These are phyloP conservation scores for Monoplex corrugatus DNA, from an alignment of 2,888 invertebrate species.

Conservation along the genomic window DNA sequence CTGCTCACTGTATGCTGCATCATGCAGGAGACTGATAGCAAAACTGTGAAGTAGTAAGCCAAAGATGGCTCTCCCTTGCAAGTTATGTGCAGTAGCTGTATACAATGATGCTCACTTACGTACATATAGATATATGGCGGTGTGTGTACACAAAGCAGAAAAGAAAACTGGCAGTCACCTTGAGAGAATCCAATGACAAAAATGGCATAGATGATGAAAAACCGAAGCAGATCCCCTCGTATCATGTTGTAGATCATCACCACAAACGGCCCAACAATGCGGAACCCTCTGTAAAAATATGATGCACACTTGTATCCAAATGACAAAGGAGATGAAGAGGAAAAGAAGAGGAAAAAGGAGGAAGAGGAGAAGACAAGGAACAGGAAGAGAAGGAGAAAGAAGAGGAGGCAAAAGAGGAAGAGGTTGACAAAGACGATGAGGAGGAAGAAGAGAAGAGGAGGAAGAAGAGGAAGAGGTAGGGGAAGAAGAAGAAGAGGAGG, in stretches of 20 bases:
- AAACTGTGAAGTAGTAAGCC: too few species aligned
- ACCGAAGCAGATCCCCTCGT: slow-evolving; percentile 95
- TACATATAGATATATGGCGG: too few species aligned
- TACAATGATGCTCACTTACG: too few species aligned
- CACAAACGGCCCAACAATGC: slow-evolving; percentile 99
- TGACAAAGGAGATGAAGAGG: too few species aligned
- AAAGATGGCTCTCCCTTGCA: too few species aligned
- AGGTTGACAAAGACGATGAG: neutral
- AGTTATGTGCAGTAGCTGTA: too few species aligned
- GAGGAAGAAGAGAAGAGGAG: neutral
- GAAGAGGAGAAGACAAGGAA: too few species aligned
- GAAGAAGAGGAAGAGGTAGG: neutral
- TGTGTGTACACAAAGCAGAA: neutral
- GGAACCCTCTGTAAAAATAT: slow-evolving; percentile 89
- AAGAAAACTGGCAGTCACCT: slow-evolving; percentile 84
- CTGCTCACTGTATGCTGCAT: too few species aligned
- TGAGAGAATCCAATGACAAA: slow-evolving; percentile 99
- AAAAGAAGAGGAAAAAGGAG: too few species aligned
- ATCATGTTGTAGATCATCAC: slow-evolving; percentile 99
- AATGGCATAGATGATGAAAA: slow-evolving; percentile 97
- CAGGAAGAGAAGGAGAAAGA: too few species aligned
- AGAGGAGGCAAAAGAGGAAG: neutral
- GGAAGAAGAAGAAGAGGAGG: neutral
- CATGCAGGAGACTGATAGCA: too few species aligned
- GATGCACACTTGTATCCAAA: neutral